Conservation (phyloP, 2,113 vertebrate species). For the Sinocyclocheilus anophthalmus region DNA sequence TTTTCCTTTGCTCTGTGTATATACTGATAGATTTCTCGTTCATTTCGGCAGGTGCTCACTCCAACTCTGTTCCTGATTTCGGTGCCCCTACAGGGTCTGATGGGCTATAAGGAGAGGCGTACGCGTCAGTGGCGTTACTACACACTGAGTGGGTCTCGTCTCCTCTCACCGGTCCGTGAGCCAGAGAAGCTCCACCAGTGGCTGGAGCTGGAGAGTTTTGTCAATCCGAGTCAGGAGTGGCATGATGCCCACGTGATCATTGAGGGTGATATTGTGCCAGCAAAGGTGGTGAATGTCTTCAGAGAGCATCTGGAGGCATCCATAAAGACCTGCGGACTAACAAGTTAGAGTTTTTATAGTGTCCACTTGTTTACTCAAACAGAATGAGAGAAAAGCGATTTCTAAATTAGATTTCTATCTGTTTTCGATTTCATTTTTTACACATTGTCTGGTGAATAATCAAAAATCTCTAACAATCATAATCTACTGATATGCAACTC, state of each 20-base stretch:
- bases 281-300: conserved; percentile 79
- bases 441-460: neutral
- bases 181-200: conserved; percentile 83
- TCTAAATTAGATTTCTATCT: neutral
- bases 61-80: conserved; percentile 80
- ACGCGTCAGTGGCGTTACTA: conserved; percentile 80
- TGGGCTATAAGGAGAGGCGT: conserved; percentile 73
- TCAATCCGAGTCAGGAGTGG: conserved; percentile 80
- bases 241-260: conserved; percentile 76
- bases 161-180: conserved; percentile 75
- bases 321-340: conserved; percentile 70
- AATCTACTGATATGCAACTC: neutral
- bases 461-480: neutral
- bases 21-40: neutral
- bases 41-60: conserved; percentile 75
- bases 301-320: conserved; percentile 78
- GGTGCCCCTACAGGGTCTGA: conserved; percentile 78
- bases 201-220: conserved; percentile 81
- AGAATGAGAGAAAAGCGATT: neutral
- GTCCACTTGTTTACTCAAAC: neutral
- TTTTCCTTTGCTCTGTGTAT: neutral
- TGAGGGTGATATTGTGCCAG: conserved; percentile 80
- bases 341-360: conserved; percentile 69
- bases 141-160: conserved; percentile 72
- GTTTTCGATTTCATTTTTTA: neutral